Evolutionary conservation across 2,113 vertebrate species (phyloP), one percentile per base, ranked within the genome.

Genomic region (Falco punctatus): DNA sequence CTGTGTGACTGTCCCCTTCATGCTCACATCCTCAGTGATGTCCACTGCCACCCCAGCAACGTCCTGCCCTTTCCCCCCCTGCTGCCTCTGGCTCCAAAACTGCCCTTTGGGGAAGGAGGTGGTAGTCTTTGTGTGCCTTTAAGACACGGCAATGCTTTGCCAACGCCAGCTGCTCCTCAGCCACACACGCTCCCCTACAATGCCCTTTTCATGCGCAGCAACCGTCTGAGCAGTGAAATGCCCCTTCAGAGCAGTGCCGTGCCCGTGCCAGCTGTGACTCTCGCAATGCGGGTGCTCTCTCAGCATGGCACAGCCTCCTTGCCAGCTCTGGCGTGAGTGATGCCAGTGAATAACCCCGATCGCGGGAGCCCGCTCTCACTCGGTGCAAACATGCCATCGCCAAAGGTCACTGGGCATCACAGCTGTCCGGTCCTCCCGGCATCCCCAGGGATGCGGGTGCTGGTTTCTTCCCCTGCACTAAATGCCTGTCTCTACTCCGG

Each of bases 161-260:
- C 94, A 85, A n/a, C 4, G 86, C 95, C 96, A 97, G 96, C 95
- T 94, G 96, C 96, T 92, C 94, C 96, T 70, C 94, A 96, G 95
- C 91, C 89, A 94, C 86, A 70, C 94, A 94, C 80, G 3, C 90
- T 96, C 84, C 89, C 81, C 91, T 85, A 96, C 96, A 97, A 97
- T 88, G 96, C 88, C 95, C 96, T 95, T 97, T 97, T 96, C 96
- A 97, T 91, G 96, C 49, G 2, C 89, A 80, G 92, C 48, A 21
- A 58, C 81, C 15, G 91, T 65, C 95, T 80, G 94, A 88, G 94
- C 94, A 91, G 91, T 93, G 95, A 96, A 91, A 95, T 95, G 93
- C 91, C 95, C 96, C 92, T 92, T 96, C 91, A 88, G 91, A 79
- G 74, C 91, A 35, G 59, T 26, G 30, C 88, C 70, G 48, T 72